A percentile compares a stretch with the other conserved stretches of the same genome.
Evolutionary conservation across 1,140 invertebrate species (phyloP).

Genomic region (Bombus breviceps): DNA sequence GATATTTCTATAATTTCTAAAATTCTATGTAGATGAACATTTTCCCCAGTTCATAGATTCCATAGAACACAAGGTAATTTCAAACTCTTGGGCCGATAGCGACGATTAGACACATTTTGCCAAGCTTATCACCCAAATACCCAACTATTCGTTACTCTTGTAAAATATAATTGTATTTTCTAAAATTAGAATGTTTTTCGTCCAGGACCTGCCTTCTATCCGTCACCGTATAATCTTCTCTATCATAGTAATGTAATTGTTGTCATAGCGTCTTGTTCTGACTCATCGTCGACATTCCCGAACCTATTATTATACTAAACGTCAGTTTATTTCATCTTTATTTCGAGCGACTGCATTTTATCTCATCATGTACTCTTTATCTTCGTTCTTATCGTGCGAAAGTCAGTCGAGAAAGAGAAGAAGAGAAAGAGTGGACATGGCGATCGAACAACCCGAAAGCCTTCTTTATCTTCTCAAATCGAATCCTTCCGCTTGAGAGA

Average conservation of each 20-base stretch:
- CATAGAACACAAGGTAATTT: too few species aligned
- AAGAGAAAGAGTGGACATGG: not conserved
- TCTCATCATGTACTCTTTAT: not conserved
- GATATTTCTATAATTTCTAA: too few species aligned
- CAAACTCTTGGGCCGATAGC: too few species aligned
- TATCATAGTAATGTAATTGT: not conserved
- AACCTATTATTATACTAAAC: not conserved
- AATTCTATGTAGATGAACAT: too few species aligned
- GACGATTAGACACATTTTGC: too few species aligned
- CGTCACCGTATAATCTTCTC: not conserved
- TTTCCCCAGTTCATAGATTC: too few species aligned
- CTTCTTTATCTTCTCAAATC: constrained; percentile 20
- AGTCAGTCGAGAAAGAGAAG: not conserved
- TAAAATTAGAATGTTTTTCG: not conserved
- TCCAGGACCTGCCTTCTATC: not conserved
- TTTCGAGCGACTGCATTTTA: not conserved
- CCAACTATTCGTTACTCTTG: not conserved
- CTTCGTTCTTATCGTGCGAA: not conserved
- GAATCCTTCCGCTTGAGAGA: constrained; percentile 27
- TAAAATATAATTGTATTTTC: not conserved
- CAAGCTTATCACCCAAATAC: too few species aligned
- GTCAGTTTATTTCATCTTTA: not conserved
- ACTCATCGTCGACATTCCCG: not conserved
- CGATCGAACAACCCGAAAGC: not conserved
- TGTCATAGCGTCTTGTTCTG: not conserved